Evolutionary conservation across 2,797 vertebrate genomes (phyloP), one percentile per base, ranked within the genome.

Genomic region (Salmo trutta): DNA sequence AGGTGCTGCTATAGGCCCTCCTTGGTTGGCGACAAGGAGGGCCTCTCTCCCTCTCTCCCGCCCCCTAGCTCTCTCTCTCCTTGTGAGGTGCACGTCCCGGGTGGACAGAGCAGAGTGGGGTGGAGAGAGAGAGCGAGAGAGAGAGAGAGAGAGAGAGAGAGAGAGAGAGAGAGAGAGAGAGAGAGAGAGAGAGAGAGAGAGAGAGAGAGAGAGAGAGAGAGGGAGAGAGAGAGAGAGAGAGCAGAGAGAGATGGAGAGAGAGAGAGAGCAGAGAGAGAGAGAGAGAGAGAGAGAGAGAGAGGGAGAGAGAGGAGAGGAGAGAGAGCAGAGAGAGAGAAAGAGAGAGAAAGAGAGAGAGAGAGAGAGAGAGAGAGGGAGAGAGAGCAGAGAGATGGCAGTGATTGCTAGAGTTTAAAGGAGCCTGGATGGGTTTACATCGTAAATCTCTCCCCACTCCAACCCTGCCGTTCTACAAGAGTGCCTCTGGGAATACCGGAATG

Each of bases 401-500:
- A 79, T 41, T 79, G 89, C 87, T 89, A 90, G 91, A 92, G 90
- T 93, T 93, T 92, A 93, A 91, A 91, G 92, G 89, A 87, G 91
- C 88, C 88, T 88, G 88, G 86, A 91, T 78, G 88, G 88, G 89
- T 92, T 92, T 89, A 87, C 79, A 89, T 80, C 88, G 91, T 95
- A 95, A 95, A 95, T 95, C 94, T 94, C 89, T 85, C 85, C 82
- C 88, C 87, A 90, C 90, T 92, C 91, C 90, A 90, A 12, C 91
- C 91, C 85, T 76, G 81, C 85, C 87, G 91, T 93, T 94, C 93
- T 90, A 91, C 89, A 90, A 88, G 93, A 93, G 93, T 93, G 93
- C 93, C 92, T 87, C 82, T 90, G 94, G 93, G 94, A 94, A 91
- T 90, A 91, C 91, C 93, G 92, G 93, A 94, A 95, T 95, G 94